phyloP scores from a whole-genome alignment of 2,113 vertebrate genomes.

The Origma solitaria region DNA sequence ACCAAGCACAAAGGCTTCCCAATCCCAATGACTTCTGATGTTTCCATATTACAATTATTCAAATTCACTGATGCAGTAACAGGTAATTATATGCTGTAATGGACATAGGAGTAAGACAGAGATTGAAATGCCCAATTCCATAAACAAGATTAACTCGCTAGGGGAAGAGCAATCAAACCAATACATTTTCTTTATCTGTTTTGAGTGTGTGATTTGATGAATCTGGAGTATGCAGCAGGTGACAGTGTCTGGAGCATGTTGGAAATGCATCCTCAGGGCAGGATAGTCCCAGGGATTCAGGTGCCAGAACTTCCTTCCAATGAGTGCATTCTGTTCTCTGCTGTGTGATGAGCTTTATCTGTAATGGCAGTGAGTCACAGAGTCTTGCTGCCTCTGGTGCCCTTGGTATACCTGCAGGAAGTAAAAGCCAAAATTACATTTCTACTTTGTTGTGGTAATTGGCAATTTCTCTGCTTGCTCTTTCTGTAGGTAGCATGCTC shows the following conservation, averaged over 20 bases:
- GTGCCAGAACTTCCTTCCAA: neutral
- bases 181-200: neutral
- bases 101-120: neutral
- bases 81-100: neutral
- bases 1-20: neutral
- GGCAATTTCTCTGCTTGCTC: neutral
- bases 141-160: neutral
- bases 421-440: neutral
- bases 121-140: neutral
- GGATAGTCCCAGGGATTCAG: neutral
- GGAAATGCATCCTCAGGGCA: neutral
- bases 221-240: neutral
- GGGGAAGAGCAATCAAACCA: neutral
- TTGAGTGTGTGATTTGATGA: neutral
- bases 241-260: neutral
- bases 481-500: neutral
- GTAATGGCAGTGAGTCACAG: neutral
- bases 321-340: neutral
- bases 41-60: neutral
- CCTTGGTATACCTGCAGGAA: neutral
- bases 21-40: neutral
- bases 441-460: neutral
- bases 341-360: neutral
- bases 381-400: neutral
- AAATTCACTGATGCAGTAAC: neutral